Conservation (phyloP, 2,113 vertebrate genomes). For the Noturus placidus region DNA sequence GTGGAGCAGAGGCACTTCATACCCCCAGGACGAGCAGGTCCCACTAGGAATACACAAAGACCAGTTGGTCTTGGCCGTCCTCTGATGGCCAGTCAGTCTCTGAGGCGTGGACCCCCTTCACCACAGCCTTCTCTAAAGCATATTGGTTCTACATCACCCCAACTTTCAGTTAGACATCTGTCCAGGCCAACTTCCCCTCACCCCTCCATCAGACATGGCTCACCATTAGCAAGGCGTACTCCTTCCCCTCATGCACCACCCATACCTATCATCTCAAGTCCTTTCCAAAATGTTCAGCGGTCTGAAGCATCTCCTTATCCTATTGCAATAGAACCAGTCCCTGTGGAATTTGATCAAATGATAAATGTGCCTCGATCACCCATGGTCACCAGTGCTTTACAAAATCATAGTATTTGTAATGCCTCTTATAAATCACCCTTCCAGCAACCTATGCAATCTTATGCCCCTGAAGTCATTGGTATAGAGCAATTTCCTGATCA, state of each 20-base stretch:
- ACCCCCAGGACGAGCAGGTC: constrained; percentile 57
- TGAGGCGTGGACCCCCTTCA: constrained; percentile 58
- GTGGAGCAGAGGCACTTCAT: constrained; percentile 54
- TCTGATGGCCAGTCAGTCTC: constrained; percentile 65
- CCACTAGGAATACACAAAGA: constrained; percentile 59
- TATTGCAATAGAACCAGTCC: background rate
- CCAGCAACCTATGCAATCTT: constrained; percentile 33
- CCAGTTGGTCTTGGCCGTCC: constrained; percentile 72
- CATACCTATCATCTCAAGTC: constrained; percentile 60
- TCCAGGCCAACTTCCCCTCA: constrained; percentile 54
- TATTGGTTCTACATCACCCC: constrained; percentile 60
- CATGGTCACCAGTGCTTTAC: constrained; percentile 23
- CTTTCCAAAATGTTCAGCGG: constrained; percentile 44
- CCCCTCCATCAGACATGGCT: constrained; percentile 51
- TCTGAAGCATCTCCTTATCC: constrained; percentile 29
- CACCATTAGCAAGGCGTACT: constrained; percentile 53
- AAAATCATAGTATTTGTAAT: constrained; percentile 25
- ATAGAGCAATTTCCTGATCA: constrained; percentile 25
- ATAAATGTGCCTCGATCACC: constrained; percentile 33
- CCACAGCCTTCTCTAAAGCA: constrained; percentile 71
- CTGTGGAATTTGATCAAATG: constrained; percentile 38
- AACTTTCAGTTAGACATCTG: constrained; percentile 58
- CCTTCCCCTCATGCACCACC: constrained; percentile 53
- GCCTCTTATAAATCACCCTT: constrained; percentile 16
- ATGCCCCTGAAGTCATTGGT: constrained; percentile 24